Conservation (phyloP, 2,113 vertebrate species). For the zebrafish (Danio rerio) region DNA sequence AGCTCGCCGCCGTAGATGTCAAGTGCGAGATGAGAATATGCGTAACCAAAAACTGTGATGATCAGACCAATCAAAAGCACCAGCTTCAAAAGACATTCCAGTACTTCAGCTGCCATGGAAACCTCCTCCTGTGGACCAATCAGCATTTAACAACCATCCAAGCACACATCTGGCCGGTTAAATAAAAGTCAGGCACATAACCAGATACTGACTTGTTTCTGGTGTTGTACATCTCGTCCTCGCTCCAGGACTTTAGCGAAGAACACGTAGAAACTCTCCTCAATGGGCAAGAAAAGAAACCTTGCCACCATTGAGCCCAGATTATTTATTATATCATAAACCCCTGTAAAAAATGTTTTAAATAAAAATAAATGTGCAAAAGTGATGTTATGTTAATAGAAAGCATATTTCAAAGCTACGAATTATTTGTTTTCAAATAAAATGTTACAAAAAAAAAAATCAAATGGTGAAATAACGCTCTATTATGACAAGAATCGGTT, state of each 20-base stretch:
- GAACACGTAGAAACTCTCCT: constrained; percentile 97
- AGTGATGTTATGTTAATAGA: too few species aligned
- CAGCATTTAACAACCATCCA: constrained; percentile 15
- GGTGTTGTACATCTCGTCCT: constrained; percentile 78
- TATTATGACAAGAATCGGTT: too few species aligned
- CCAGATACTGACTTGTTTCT: constrained; percentile 83
- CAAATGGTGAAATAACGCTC: too few species aligned
- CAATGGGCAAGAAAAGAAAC: constrained; percentile 92
- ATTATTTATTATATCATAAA: constrained; percentile 96
- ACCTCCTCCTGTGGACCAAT: constrained; percentile 84
- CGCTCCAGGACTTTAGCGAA: constrained; percentile 92
- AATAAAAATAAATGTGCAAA: too few species aligned
- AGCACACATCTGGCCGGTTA: neutral
- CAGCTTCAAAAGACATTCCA: constrained; percentile 91
- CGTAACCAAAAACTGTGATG: constrained; percentile 90
- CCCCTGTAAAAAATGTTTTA: constrained; percentile 62
- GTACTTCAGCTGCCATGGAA: constrained; percentile 83
- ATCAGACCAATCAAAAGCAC: constrained; percentile 90
- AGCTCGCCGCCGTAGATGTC: constrained; percentile 93
- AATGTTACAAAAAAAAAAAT: too few species aligned
- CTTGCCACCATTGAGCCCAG: constrained; percentile 96
- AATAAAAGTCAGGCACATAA: neutral
- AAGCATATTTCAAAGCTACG: too few species aligned
- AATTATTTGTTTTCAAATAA: too few species aligned
- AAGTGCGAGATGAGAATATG: constrained; percentile 91